phyloP scores from a whole-genome alignment of 2,113 vertebrate genomes.

The Ictidomys tridecemlineatus region DNA sequence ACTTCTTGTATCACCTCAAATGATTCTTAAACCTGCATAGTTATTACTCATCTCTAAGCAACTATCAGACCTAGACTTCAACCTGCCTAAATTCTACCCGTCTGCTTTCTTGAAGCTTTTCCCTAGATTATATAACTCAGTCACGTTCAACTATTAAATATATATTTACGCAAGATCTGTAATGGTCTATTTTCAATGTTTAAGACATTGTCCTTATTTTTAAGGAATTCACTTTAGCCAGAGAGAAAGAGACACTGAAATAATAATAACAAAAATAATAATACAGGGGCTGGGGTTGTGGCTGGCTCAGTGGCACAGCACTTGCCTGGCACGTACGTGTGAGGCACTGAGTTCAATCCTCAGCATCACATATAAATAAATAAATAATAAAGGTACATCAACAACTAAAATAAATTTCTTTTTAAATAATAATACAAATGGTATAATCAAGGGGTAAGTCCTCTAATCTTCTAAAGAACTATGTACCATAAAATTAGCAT shows the following conservation, averaged over 20 bases:
- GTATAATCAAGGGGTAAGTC: neutral
- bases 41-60: neutral
- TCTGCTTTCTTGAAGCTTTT: neutral
- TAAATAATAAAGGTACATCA: no score
- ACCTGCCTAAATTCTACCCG: neutral
- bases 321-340: no score
- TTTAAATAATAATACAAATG: neutral
- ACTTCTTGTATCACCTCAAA: neutral
- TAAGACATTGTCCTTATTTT: neutral
- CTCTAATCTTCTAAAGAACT: conserved; percentile 30
- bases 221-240: conserved; percentile 3
- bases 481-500: conserved; percentile 35
- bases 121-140: neutral
- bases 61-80: neutral
- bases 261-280: neutral
- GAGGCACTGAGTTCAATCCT: no score
- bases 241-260: neutral
- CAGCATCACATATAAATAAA: no score
- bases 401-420: no score
- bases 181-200: neutral
- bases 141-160: neutral
- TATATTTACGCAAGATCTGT: neutral
- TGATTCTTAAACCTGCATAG: neutral
- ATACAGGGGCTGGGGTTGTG: neutral
- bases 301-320: no score